Conservation (phyloP, 2,888 invertebrate genomes). For the Campoletis raptor region DNA sequence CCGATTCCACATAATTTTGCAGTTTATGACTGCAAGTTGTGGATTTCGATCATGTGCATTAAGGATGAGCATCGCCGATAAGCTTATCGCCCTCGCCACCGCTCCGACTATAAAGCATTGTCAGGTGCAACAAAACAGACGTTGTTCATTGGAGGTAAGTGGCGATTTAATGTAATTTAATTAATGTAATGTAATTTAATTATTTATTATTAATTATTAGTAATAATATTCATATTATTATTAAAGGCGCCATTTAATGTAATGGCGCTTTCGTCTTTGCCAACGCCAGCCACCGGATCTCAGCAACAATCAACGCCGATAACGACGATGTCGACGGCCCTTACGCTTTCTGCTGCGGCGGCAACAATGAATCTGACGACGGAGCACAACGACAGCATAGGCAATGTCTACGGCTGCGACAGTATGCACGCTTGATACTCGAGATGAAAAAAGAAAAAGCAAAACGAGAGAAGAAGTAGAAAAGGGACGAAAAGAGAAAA, state of each 20-base stretch:
- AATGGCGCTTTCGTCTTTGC: slow-evolving; percentile 17
- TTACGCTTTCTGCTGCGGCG: no score
- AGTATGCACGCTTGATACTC: slow-evolving; percentile 74
- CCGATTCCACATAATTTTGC: no score
- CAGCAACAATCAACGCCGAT: slow-evolving; percentile 40
- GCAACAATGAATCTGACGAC: neutral
- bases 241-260: no score
- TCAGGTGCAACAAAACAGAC: slow-evolving; percentile 67
- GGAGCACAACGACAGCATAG: neutral
- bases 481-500: no score
- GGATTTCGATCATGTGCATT: no score
- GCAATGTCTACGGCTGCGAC: neutral
- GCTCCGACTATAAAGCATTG: slow-evolving; percentile 45
- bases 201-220: no score
- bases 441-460: no score
- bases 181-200: no score
- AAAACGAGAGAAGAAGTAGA: no score
- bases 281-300: slow-evolving; percentile 55
- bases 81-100: slow-evolving; percentile 85
- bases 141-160: slow-evolving; percentile 79
- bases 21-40: no score
- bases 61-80: slow-evolving; percentile 84
- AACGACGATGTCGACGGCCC: neutral
- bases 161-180: no score
- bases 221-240: no score